Evolutionary conservation across 2,113 vertebrate species (phyloP), one percentile per base, ranked within the genome.

Genomic region (Azemiops feae): DNA sequence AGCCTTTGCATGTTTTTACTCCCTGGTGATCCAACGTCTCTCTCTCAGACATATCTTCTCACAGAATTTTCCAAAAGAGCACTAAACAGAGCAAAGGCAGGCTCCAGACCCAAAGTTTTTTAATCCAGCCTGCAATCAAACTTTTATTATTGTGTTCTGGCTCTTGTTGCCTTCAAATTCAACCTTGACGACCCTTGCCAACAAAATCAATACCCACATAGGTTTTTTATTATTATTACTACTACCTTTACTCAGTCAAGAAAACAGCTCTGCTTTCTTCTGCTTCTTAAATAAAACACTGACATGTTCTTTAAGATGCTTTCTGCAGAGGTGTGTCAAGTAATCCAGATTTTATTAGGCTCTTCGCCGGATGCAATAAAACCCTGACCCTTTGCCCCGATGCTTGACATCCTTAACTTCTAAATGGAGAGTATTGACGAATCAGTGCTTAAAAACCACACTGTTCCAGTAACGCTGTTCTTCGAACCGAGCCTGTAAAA

Each of bases 131-230:
- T 91, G 5, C n/a, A 90, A 95, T 64, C 16, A 1, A 0, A 0
- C 50, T 58, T 94, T 92, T 43, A 54, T 47, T 50, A 89, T 3
- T 87, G 25, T 87, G 50, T 50, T 87, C 23, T 6, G 12, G 64
- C 9, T 87, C 23, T 34, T 23, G 45, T 25, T 27, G 27, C 93
- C 94, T 88, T 93, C 94, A 52, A 57, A 53, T 90, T 54, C 5
- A 81, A 81, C 55, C 16, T 25, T 50, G 30, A 92, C 89, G 18
- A 93, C 60, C 50, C 74, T 45, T 43, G 14, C 88, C n/a, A 94
- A 9, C 2, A 94, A 95, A 94, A 95, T 92, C 43, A 81, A 55
- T 94, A 85, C 43, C 87, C 45, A 74, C 93, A 39, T 52, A 91
- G 86, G 1, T 5, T 1, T 34, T 1, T 30, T 81, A 14, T 87